Evolutionary conservation across 2,797 vertebrate species (phyloP).

Genomic region (Apogon hyalosoma): DNA sequence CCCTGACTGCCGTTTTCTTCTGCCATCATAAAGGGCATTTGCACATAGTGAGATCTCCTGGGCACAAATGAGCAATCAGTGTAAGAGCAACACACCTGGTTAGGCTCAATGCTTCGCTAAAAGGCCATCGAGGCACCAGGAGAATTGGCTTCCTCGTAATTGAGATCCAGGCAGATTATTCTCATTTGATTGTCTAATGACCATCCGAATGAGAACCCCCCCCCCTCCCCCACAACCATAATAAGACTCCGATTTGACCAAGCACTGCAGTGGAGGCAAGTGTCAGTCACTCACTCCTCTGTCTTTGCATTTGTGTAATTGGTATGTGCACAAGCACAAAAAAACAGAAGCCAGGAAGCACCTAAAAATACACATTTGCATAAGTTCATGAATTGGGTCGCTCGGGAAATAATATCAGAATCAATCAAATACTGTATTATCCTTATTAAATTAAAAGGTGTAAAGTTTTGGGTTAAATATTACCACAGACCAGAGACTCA

Average conservation of each 20-base stretch:
- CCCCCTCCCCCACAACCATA: conserved; percentile 47
- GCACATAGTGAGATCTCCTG: conserved; percentile 47
- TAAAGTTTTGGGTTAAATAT: neutral
- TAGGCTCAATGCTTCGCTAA: conserved; percentile 50
- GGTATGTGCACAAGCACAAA: conserved; percentile 32
- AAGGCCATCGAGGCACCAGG: conserved; percentile 68
- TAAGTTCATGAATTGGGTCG: neutral
- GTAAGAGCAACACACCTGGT: conserved; percentile 66
- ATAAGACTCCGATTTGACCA: conserved; percentile 71
- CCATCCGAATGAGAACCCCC: conserved; percentile 77
- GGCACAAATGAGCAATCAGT: conserved; percentile 65
- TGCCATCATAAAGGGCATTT: conserved; percentile 65
- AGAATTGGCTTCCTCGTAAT: conserved; percentile 76
- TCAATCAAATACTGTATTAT: neutral
- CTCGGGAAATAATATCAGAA: neutral
- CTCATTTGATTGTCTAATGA: conserved; percentile 83
- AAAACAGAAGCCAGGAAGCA: neutral
- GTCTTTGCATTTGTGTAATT: conserved; percentile 59
- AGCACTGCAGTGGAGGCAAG: conserved; percentile 55
- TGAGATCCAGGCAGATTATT: conserved; percentile 81
- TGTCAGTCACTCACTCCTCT: conserved; percentile 49
- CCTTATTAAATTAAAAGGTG: conserved; percentile 1
- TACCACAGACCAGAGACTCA: too few relatives aligned
- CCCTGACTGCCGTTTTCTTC: conserved; percentile 47
- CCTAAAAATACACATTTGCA: too few relatives aligned